A percentile compares a stretch with the other conserved stretches of the same genome.
These are phyloP conservation scores for Meles meles DNA, from an alignment of 2,113 vertebrate genomes.

Conservation along the genomic window DNA sequence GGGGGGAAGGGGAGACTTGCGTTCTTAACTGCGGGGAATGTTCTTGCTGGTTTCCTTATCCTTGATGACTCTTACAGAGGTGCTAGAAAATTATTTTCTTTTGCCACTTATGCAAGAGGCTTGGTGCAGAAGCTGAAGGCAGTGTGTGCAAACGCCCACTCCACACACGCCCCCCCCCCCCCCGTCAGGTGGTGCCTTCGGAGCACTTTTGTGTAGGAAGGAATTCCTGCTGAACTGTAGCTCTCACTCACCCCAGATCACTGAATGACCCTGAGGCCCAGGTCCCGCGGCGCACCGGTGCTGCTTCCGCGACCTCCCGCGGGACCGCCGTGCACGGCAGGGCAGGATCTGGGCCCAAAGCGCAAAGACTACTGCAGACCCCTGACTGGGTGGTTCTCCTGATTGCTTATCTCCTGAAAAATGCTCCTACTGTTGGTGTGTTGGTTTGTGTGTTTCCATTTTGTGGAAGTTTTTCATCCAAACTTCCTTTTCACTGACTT, in stretches of 20 bases:
- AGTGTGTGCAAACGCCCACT: constrained; percentile 74
- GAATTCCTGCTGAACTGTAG: constrained; percentile 67
- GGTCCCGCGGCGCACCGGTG: background rate
- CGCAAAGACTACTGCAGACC: constrained; percentile 73
- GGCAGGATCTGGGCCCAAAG: constrained; percentile 58
- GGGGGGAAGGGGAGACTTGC: constrained; percentile 75
- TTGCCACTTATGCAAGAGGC: constrained; percentile 77
- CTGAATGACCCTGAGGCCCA: constrained; percentile 48
- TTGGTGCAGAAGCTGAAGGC: constrained; percentile 77
- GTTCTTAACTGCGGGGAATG: constrained; percentile 76
- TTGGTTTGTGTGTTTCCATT: constrained; percentile 29
- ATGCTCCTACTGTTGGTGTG: constrained; percentile 71
- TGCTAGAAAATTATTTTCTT: constrained; percentile 75
- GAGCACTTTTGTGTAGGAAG: constrained; percentile 72
- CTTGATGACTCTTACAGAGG: constrained; percentile 72
- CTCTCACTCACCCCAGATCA: constrained; percentile 62
- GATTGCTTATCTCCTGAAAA: constrained; percentile 64
- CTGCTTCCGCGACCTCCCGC: background rate
- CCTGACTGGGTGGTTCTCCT: constrained; percentile 71
- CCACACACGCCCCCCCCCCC: constrained; percentile 52
- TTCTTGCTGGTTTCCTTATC: constrained; percentile 81
- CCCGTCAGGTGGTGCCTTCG: constrained; percentile 65
- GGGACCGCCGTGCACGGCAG: constrained; percentile 43
- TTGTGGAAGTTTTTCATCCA: constrained; percentile 29
- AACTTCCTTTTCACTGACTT: constrained; percentile 37